Evolutionary conservation across 2,888 invertebrate genomes (phyloP), one percentile per base, ranked within the genome.

Genomic region (Protonemura montana): DNA sequence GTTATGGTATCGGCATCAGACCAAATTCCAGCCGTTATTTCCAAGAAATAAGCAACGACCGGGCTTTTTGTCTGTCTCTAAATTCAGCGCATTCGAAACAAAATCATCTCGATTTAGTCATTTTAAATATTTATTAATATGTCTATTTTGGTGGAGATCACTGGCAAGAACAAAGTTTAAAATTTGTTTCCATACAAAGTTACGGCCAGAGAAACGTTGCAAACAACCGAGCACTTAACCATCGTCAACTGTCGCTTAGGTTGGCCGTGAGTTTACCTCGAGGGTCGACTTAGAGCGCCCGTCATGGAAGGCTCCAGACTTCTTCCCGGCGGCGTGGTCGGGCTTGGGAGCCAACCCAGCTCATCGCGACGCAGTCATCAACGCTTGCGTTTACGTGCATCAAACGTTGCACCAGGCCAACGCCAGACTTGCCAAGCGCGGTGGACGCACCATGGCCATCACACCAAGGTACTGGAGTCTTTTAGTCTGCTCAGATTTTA

Each of bases 341-440:
- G 92, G 95, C 89, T 94, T 97, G 87, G 94, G 95, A 3, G 91
- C 95, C 0, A 94, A 95, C 35, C 97, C 98, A 3, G 93, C 93
- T 10, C 98, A 99, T 92, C 94, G 99, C 86, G 98, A 98, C 90
- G 99, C 98, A 26, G 98, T 99, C n/a, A 97, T 99, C 90, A 99
- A 99, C 92, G 98, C 98, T 0, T 98, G 98, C 91, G 99, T 99
- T 25, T 99, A 98, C 91, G 99, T 99, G 35, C 99, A 99, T 92
- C 98, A 98, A 92, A 98, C 99, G 0, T 93, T 99, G 88, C 98
- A 99, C 91, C 96, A 97, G 90, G 98, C 99, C 85, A 99, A 99
- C 91, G 94, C 96, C 0, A 93, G 98, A 85, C 93, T 99, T 86
- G 95, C 95, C 6, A 98, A 98, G 92, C 94, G 98, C 82, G 99